Evolutionary conservation across 2,888 invertebrate species (phyloP).

Genomic region (Sinodicranocentrus sp.): DNA sequence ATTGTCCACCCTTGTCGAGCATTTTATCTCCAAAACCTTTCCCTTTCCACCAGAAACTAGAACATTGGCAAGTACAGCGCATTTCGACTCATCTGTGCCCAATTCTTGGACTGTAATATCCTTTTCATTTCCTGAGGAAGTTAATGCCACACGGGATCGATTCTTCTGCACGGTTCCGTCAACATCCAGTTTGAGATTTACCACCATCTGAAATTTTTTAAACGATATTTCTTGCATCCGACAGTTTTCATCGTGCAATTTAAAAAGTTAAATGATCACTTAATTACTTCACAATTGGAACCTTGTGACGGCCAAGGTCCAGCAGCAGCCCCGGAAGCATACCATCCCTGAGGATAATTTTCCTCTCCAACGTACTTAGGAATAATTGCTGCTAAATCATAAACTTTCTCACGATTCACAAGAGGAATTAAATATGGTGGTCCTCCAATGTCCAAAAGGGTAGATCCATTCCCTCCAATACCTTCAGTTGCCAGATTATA

Average conservation of each 20-base stretch:
- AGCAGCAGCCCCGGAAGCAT: constrained; percentile 73
- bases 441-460: constrained; percentile 72
- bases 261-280: too few species aligned
- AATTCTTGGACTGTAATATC: constrained; percentile 67
- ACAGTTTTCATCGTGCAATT: too few species aligned
- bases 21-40: constrained; percentile 86
- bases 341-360: constrained; percentile 71
- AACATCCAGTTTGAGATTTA: constrained; percentile 83
- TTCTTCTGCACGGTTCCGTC: constrained; percentile 80
- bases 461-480: constrained; percentile 57
- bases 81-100: constrained; percentile 53
- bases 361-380: constrained; percentile 66
- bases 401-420: constrained; percentile 67
- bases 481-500: constrained; percentile 86
- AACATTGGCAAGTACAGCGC: constrained; percentile 69
- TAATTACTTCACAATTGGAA: constrained; percentile 72
- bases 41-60: constrained; percentile 70
- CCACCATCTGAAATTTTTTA: constrained; percentile 85
- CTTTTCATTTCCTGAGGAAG: constrained; percentile 66
- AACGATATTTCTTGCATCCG: too few species aligned
- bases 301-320: constrained; percentile 72
- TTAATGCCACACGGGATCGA: constrained; percentile 67
- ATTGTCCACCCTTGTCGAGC: constrained; percentile 85
- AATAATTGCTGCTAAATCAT: constrained; percentile 69
- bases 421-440: constrained; percentile 71